Evolutionary conservation across 2,113 vertebrate genomes (phyloP).

Genomic region (Oncorhynchus masou): DNA sequence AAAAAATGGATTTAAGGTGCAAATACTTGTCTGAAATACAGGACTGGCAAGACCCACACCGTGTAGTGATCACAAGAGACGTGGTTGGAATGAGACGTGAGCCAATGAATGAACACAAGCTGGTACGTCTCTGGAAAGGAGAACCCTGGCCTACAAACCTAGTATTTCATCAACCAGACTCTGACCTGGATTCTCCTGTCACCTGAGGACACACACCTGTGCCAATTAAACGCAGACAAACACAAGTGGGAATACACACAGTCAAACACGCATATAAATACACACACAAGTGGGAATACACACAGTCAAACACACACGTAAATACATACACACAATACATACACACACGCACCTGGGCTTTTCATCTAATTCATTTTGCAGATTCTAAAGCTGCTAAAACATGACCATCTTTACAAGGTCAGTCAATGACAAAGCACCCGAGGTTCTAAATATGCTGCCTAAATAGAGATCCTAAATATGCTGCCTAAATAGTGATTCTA

Average conservation of each 20-base stretch:
- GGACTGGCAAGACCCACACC: too few relatives aligned
- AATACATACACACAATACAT: not conserved
- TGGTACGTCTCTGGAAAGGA: conserved; percentile 1
- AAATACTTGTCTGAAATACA: too few relatives aligned
- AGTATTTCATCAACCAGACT: conserved; percentile 13
- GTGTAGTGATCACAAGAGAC: too few relatives aligned
- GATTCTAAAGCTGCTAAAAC: not conserved
- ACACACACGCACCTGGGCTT: not conserved
- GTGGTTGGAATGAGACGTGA: not conserved
- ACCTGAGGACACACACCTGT: not conserved
- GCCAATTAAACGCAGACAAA: conserved; percentile 4
- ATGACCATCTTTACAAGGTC: not conserved
- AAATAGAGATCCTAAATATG: too few relatives aligned
- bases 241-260: not conserved
- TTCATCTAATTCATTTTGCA: not conserved
- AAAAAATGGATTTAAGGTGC: too few relatives aligned
- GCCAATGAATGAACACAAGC: not conserved
- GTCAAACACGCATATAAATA: not conserved
- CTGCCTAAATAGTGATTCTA: too few relatives aligned
- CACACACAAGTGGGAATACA: not conserved
- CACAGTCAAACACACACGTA: not conserved
- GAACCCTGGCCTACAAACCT: conserved; percentile 15
- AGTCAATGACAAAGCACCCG: not conserved
- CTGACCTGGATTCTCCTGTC: conserved; percentile 44
- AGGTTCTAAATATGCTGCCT: too few relatives aligned